Percentiles rank a stretch among this genome's conserved stretches.
These are phyloP conservation scores for Paedocypris sp. DNA, from an alignment of 2,113 vertebrate genomes.

Conservation along the genomic window DNA sequence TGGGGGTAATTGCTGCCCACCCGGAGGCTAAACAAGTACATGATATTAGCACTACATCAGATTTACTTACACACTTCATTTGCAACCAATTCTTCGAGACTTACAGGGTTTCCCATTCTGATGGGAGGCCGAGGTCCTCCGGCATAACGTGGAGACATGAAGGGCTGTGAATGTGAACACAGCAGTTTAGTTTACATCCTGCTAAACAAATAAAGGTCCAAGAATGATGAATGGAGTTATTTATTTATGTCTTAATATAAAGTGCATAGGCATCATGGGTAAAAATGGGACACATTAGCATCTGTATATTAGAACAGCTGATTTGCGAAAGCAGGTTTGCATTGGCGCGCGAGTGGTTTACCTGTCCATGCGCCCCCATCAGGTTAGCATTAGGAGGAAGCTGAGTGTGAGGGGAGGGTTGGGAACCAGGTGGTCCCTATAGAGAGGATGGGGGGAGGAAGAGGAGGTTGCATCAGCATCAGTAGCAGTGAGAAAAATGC, in stretches of 20 bases:
- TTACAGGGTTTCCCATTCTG: slow-evolving; percentile 76
- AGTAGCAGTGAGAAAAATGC: not conserved
- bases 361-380: slow-evolving; percentile 37
- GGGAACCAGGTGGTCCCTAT: slow-evolving; percentile 41
- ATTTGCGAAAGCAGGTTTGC: not conserved
- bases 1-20: slow-evolving; percentile 35
- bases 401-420: slow-evolving; percentile 38
- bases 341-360: slow-evolving; percentile 13
- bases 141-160: slow-evolving; percentile 82
- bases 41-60: not conserved
- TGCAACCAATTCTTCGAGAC: not conserved
- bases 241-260: no score
- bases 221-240: no score
- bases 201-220: no score
- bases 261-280: no score
- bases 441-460: not conserved
- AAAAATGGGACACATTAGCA: not conserved
- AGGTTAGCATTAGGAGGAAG: slow-evolving; percentile 36
- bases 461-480: not conserved
- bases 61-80: not conserved
- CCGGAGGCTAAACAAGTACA: slow-evolving; percentile 17
- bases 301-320: not conserved
- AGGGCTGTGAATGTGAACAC: slow-evolving; percentile 58
- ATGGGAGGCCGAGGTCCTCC: slow-evolving; percentile 72
- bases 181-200: no score